Conservation (phyloP, 35 echinoderm and acorn worm species). For the Ophiothrix spiculata region DNA sequence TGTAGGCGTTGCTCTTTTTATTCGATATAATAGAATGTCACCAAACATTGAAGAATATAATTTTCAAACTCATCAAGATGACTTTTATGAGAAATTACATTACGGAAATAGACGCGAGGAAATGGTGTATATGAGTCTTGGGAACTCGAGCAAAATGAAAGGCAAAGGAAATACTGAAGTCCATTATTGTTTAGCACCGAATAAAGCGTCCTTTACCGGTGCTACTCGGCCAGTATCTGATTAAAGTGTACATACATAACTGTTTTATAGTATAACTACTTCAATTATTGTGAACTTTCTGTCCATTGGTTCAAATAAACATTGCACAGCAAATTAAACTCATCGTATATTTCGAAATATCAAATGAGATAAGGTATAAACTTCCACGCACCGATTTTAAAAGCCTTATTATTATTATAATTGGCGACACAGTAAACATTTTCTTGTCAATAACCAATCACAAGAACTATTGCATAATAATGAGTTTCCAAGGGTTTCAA, state of each 20-base stretch:
- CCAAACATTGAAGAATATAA: not conserved
- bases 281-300: too few relatives aligned
- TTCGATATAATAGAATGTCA: not conserved
- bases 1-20: not conserved
- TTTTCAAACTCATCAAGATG: not conserved
- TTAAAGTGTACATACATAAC: not conserved
- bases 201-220: not conserved
- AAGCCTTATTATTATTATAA: too few relatives aligned
- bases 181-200: not conserved
- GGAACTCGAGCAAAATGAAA: not conserved
- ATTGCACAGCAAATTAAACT: too few relatives aligned
- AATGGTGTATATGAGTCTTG: constrained; percentile 7
- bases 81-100: not conserved
- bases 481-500: too few relatives aligned
- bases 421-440: too few relatives aligned
- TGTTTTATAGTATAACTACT: too few relatives aligned
- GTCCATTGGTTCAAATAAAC: too few relatives aligned
- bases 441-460: too few relatives aligned
- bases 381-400: too few relatives aligned
- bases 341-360: too few relatives aligned
- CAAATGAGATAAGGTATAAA: too few relatives aligned
- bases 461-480: too few relatives aligned
- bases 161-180: not conserved
- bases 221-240: not conserved
- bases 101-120: not conserved